A percentile compares a stretch with the other conserved stretches of the same genome.
phyloP scores from a whole-genome alignment of 2,113 vertebrate genomes.

The Piaya cayana region DNA sequence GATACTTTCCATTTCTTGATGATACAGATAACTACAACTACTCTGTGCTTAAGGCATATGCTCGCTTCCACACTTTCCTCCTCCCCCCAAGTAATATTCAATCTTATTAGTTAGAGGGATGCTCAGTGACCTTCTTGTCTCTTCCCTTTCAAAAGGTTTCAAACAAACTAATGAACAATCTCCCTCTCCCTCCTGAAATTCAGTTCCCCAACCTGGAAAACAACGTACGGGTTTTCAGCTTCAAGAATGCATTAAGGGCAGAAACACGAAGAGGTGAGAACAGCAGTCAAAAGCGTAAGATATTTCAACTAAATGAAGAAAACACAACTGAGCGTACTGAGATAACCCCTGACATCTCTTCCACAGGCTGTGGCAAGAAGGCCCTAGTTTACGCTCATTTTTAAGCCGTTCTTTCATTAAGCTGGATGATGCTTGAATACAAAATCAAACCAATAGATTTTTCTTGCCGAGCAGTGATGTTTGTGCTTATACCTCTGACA shows the following conservation, averaged over 20 bases:
- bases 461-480: background rate
- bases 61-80: background rate
- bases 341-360: background rate
- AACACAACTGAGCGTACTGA: background rate
- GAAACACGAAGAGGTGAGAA: background rate
- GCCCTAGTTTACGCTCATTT: background rate
- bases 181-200: background rate
- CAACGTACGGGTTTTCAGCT: background rate
- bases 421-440: background rate
- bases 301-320: background rate
- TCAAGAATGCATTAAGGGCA: rapidly evolving
- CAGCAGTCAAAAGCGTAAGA: background rate
- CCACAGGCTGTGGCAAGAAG: background rate
- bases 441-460: background rate
- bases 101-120: background rate
- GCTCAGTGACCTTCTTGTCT: background rate
- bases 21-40: background rate
- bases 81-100: background rate
- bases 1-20: background rate
- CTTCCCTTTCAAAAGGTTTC: background rate
- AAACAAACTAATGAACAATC: background rate
- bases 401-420: background rate
- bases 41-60: background rate
- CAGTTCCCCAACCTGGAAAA: background rate
- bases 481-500: background rate